These are phyloP conservation scores for Lepidurus couesii DNA, from an alignment of 1,140 invertebrate genomes.

Conservation along the genomic window DNA sequence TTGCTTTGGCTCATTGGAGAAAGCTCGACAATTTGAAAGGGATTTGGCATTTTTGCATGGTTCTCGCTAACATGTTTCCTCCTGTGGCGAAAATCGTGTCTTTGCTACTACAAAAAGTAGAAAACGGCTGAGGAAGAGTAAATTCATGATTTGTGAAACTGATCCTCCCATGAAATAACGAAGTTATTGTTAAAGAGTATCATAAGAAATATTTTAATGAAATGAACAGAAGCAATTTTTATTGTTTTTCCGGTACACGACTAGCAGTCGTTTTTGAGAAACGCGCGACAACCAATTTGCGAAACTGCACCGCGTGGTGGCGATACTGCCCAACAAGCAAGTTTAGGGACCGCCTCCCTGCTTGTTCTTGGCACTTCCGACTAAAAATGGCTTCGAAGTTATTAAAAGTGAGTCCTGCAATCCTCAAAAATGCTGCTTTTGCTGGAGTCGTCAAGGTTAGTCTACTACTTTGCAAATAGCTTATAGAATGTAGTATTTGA, in stretches of 20 bases:
- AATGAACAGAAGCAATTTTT: too few species aligned
- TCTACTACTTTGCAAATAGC: neutral
- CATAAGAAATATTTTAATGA: too few species aligned
- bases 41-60: neutral
- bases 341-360: neutral
- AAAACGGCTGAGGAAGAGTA: neutral
- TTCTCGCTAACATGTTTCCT: neutral
- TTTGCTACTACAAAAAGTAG: neutral
- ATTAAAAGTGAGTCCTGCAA: conserved; percentile 10
- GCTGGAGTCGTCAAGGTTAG: neutral
- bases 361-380: conserved; percentile 18
- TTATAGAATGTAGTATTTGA: neutral
- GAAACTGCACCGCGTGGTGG: neutral
- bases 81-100: neutral
- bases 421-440: neutral
- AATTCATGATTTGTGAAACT: too few species aligned
- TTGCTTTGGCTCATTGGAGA: neutral
- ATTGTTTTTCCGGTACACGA: too few species aligned
- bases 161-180: too few species aligned
- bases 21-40: neutral
- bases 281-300: too few species aligned
- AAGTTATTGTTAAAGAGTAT: too few species aligned
- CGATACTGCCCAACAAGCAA: neutral
- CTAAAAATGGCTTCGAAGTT: conserved; percentile 16
- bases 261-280: too few species aligned